Base-by-base conservation (phyloP, 1,140 invertebrate species). In the Drosophila jambulina region DNA sequence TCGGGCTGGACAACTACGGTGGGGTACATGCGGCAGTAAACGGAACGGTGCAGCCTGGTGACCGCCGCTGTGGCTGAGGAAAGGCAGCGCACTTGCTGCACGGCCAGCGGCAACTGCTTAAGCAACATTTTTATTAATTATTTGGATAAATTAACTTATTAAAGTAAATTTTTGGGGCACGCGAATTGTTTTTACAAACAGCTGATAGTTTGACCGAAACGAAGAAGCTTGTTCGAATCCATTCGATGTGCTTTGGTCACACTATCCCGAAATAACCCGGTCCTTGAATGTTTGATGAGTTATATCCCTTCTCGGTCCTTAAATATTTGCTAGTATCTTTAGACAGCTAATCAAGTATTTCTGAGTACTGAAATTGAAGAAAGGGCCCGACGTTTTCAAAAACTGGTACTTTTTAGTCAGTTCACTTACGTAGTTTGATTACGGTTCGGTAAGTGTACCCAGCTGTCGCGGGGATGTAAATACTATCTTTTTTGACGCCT, bases 1-100 rank as follows among this genome's bases (percentile, higher is more conserved):
- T 99, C 96, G 3, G 97, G 93, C 32, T 95, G 93, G 25, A 98
- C 95, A 1, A 99, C 82, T 46, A 94, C 91, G 1, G 96, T 96
- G 25, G 96, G 96, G 94, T 97, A 98, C 43, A 93, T 94, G 69
- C 95, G 94, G n/a, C 94, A 91, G 92, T 97, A 97, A 4, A 94
- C 80, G 57, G 94, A 93, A 72, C 96, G 94, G 70, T 96, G 95
- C n/a, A 95, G 94, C 86, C 95, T 95, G n/a, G 95, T 95, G 23
- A 97, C 94, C 27, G 94, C 94, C 13, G 96, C 94, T 61, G 95
- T 94, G 13, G 92, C 75, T 6, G 92, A 93, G 15, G 92, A 92
- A 4, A 93, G 58, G 9, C 57, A 57, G 4, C 92, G 78, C 6
- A 78, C 2, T 15, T 92, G 91, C 51, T 90, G 72, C 23, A 86